Percentiles rank a stretch among this genome's conserved stretches.
These are phyloP conservation scores for Microlaimidae sp. DNA, from an alignment of 2,888 invertebrate species.

Conservation along the genomic window DNA sequence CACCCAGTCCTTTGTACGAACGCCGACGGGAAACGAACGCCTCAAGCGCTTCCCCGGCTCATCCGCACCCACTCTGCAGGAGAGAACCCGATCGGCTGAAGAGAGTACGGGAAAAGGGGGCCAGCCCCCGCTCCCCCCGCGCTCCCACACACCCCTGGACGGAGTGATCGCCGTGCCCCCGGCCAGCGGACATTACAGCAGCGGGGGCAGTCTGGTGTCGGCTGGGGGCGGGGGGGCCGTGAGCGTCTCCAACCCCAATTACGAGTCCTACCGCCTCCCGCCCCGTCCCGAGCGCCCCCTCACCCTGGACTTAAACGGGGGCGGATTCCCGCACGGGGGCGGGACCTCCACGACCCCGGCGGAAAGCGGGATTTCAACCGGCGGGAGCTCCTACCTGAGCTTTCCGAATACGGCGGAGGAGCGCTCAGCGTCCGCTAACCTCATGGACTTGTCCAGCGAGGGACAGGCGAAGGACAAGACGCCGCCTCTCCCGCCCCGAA, in stretches of 20 bases:
- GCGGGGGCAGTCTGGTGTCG: too few relatives aligned
- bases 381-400: background rate
- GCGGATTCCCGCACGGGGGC: background rate
- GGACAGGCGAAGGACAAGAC: slow-evolving; percentile 2
- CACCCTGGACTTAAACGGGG: slow-evolving; percentile 3
- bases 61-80: too few relatives aligned
- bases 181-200: too few relatives aligned
- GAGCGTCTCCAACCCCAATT: slow-evolving; percentile 7
- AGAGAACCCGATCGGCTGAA: too few relatives aligned
- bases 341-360: background rate
- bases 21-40: too few relatives aligned
- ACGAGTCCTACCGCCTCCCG: background rate
- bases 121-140: background rate
- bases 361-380: slow-evolving; percentile 10
- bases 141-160: background rate
- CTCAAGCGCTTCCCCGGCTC: too few relatives aligned
- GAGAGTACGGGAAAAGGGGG: too few relatives aligned
- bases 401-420: background rate
- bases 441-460: background rate
- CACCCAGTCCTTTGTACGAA: background rate
- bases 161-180: too few relatives aligned
- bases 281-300: background rate
- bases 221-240: too few relatives aligned
- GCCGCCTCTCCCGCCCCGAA: background rate
- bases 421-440: background rate